A percentile compares a stretch with the other conserved stretches of the same genome.
These are phyloP conservation scores for Ctenoplectra terminalis DNA, from an alignment of 1,140 invertebrate genomes.

Conservation along the genomic window DNA sequence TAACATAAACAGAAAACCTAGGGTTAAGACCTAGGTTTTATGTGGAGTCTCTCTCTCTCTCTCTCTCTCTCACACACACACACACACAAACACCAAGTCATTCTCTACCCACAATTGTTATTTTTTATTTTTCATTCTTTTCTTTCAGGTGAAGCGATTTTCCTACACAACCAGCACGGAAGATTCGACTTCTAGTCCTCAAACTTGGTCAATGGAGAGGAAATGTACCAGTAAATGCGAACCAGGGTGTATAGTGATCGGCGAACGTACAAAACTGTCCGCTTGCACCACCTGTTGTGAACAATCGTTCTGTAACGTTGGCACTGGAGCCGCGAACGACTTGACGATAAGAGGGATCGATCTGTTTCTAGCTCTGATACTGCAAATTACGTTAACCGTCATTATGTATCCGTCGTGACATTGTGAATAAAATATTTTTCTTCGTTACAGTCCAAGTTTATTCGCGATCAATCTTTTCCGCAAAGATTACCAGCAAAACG, in stretches of 20 bases:
- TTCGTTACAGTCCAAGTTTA: too few species aligned
- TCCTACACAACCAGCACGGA: slow-evolving; percentile 92
- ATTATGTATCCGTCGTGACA: slow-evolving; percentile 79
- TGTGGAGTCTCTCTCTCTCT: too few species aligned
- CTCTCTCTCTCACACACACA: too few species aligned
- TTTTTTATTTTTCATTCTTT: neutral
- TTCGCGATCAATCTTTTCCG: too few species aligned
- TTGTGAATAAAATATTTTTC: slow-evolving; percentile 50
- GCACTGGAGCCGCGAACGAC: slow-evolving; percentile 82
- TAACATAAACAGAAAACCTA: too few species aligned
- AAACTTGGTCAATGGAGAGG: slow-evolving; percentile 91
- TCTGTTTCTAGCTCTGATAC: slow-evolving; percentile 74
- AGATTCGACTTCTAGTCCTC: slow-evolving; percentile 88
- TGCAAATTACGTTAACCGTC: slow-evolving; percentile 77
- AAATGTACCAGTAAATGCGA: slow-evolving; percentile 92
- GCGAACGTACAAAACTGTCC: slow-evolving; percentile 92
- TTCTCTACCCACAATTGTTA: neutral
- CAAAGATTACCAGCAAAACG: too few species aligned
- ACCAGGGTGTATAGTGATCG: slow-evolving; percentile 92
- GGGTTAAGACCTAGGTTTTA: too few species aligned
- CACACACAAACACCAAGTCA: too few species aligned
- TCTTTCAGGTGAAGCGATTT: slow-evolving; percentile 89
- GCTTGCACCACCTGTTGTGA: slow-evolving; percentile 92
- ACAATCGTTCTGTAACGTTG: slow-evolving; percentile 90
- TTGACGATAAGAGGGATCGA: slow-evolving; percentile 73